phyloP scores from a whole-genome alignment of 2,113 vertebrate species.

The Trochalopteron elliotii region DNA sequence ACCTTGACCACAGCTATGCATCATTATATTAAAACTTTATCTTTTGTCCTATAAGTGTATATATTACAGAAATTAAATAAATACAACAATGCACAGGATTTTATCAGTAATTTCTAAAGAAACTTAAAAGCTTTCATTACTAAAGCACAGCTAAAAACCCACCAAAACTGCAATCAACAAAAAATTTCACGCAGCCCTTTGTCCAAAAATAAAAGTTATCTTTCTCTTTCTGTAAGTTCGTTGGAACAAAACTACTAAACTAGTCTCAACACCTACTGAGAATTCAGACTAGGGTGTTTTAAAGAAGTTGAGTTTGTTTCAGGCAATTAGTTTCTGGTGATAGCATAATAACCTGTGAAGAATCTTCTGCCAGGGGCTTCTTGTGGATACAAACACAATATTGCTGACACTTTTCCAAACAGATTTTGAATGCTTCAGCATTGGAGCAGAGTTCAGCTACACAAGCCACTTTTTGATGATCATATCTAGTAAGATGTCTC shows the following conservation, averaged over 20 bases:
- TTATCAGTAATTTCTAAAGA: neutral
- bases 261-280: neutral
- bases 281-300: neutral
- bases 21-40: conserved; percentile 8
- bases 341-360: conserved; percentile 25
- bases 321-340: conserved; percentile 29
- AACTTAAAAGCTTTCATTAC: neutral
- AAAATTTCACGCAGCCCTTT: neutral
- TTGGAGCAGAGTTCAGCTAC: conserved; percentile 30
- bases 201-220: neutral
- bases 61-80: neutral
- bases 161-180: neutral
- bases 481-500: neutral
- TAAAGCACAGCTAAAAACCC: neutral
- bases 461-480: conserved; percentile 55
- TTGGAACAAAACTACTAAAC: neutral
- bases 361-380: neutral
- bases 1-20: conserved; percentile 17
- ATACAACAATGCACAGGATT: neutral
- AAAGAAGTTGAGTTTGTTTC: conserved; percentile 28
- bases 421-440: conserved; percentile 38
- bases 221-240: neutral
- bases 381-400: neutral
- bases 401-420: conserved; percentile 45
- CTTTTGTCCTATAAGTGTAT: neutral